These are phyloP conservation scores for Coboldia fuscipes DNA, from an alignment of 1,140 invertebrate genomes.

Conservation along the genomic window DNA sequence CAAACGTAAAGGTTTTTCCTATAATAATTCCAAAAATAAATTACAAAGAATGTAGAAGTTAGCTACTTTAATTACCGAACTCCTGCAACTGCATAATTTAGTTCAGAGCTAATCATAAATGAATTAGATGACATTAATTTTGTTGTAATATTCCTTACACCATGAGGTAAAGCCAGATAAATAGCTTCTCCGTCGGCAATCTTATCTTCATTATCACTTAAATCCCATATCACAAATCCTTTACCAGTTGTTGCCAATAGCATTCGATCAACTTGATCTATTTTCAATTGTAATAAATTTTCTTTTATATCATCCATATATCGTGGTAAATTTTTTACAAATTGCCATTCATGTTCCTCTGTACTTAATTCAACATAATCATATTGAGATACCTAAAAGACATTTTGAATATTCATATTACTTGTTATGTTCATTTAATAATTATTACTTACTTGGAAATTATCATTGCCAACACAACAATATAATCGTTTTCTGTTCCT, in stretches of 20 bases:
- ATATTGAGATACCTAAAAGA: conserved; percentile 6
- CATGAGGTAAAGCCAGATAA: conserved; percentile 61
- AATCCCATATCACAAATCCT: conserved; percentile 57
- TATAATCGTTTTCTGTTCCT: conserved; percentile 32
- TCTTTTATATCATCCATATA: conserved; percentile 45
- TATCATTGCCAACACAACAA: conserved; percentile 31
- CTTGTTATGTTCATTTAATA: conserved; percentile 17
- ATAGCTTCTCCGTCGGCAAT: conserved; percentile 29
- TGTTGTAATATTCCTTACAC: conserved; percentile 80
- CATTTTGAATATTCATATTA: too few relatives aligned
- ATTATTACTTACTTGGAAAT: conserved; percentile 28
- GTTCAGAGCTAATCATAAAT: conserved; percentile 71
- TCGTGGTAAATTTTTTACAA: conserved; percentile 32
- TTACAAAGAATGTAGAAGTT: conserved; percentile 1
- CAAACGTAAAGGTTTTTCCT: conserved; percentile 93
- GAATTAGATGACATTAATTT: conserved; percentile 75
- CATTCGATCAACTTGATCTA: conserved; percentile 59
- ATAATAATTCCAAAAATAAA: conserved; percentile 10
- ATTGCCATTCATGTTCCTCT: conserved; percentile 32
- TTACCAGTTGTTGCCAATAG: conserved; percentile 66
- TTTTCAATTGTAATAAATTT: conserved; percentile 57
- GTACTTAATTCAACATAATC: conserved; percentile 28
- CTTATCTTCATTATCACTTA: conserved; percentile 19
- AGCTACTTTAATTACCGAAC: conserved; percentile 37
- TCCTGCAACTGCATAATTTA: conserved; percentile 84